Evolutionary conservation across 2,888 invertebrate species (phyloP), one percentile per base, ranked within the genome.

Genomic region (Carcina quercana): DNA sequence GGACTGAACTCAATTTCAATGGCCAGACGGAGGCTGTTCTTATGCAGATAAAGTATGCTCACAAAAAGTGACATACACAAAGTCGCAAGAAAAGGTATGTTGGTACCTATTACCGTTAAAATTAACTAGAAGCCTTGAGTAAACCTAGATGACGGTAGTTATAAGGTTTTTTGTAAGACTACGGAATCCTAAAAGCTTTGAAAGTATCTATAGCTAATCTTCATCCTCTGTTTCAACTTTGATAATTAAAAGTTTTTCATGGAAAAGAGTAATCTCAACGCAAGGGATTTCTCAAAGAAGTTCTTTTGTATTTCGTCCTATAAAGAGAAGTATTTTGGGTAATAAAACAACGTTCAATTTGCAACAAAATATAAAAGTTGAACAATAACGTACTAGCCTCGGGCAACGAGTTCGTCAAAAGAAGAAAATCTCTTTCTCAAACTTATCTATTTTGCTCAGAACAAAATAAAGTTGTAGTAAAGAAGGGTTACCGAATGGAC

Each of bases 351-450:
- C 66, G 72, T 66, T 66, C 60, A 70, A 76, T 75, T 71, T 72
- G 69, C 68, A 70, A 64, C 71, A 70, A 70, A 80, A 80, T 79
- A 80, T 79, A 78, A 82, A 82, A 83, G 73, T 83, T 82, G 75
- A 45, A 71, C 69, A 76, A 76, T 75, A 79, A 72, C 66, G 76
- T 78, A 75, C 59, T 67, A 70, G 80, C 80, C 80, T 63, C 58
- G 49, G 74, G 82, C 78, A 50, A 53, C 53, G 54, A 59, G 67
- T 69, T 72, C 65, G 66, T 70, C 70, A 69, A 68, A 68, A 56
- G 58, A 59, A 65, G 64, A 63, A 72, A 67, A 64, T 57, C 61
- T 62, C 60, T 60, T 59, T 62, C 46, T 50, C n/a, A 54, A 73
- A 66, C 60, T 70, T 64, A 52, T 50, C 47, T 49, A 47, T 49